These are phyloP conservation scores for Heliconius ethilla DNA, from an alignment of 2,888 invertebrate genomes.

Conservation along the genomic window DNA sequence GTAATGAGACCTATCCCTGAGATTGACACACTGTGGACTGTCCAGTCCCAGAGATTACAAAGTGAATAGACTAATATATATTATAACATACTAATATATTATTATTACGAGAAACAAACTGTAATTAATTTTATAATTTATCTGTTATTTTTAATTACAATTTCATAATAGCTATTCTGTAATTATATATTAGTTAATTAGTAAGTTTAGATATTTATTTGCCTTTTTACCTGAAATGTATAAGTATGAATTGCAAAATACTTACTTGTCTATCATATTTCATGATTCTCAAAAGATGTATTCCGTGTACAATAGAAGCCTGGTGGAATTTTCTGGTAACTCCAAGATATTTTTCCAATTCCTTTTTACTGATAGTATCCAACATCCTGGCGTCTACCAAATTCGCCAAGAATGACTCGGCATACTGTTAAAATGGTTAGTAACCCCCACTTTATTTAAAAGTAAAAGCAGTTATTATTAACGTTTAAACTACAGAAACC, in stretches of 20 bases:
- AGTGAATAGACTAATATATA: background rate
- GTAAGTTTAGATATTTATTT: background rate
- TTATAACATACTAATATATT: background rate
- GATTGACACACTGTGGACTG: slow-evolving; percentile 21
- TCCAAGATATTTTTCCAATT: slow-evolving; percentile 95
- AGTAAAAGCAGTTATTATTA: background rate
- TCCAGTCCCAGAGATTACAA: background rate
- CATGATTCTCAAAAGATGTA: slow-evolving; percentile 94
- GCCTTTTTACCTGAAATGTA: background rate
- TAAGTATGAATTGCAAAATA: background rate
- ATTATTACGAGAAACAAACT: background rate
- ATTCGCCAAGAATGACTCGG: slow-evolving; percentile 92
- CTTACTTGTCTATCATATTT: slow-evolving; percentile 94
- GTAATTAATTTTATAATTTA: background rate
- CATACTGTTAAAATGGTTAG: slow-evolving; percentile 83
- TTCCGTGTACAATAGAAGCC: slow-evolving; percentile 95
- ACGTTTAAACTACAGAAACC: background rate
- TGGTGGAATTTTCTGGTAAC: slow-evolving; percentile 97
- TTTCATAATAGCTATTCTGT: background rate
- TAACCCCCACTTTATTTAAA: background rate
- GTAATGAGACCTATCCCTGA: slow-evolving; percentile 34
- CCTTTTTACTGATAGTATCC: slow-evolving; percentile 95
- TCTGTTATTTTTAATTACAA: background rate
- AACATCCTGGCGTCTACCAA: slow-evolving; percentile 96
- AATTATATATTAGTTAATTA: background rate